Conservation (phyloP, 2,797 vertebrate species). For the Potorous gilbertii region DNA sequence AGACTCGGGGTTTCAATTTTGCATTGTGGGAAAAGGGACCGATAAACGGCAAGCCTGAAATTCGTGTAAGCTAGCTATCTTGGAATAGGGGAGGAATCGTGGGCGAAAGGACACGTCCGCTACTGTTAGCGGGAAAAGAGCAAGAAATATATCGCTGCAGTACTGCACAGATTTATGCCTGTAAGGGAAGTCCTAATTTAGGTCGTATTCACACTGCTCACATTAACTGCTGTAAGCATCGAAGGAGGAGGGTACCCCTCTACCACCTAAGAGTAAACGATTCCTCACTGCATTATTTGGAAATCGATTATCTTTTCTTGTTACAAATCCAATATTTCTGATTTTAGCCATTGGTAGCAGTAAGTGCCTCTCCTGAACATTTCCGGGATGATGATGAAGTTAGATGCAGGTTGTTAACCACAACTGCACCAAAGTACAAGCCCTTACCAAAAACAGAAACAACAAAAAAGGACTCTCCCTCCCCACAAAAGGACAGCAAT, state of each 20-base stretch:
- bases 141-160: neutral
- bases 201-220: neutral
- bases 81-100: neutral
- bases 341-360: neutral
- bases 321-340: neutral
- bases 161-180: neutral
- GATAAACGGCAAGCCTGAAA: neutral
- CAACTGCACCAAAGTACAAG: neutral
- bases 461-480: neutral
- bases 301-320: neutral
- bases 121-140: neutral
- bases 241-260: neutral
- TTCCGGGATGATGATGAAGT: neutral
- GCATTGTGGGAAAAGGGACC: neutral
- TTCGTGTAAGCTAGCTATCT: neutral
- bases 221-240: neutral
- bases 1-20: neutral
- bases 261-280: neutral
- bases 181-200: neutral
- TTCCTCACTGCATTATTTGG: neutral
- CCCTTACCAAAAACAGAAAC: neutral
- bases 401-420: neutral
- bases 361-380: neutral
- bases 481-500: neutral
- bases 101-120: neutral